A percentile compares a stretch with the other conserved stretches of the same genome.
phyloP scores from a whole-genome alignment of 2,113 vertebrate genomes.

The Peromyscus polionotus region DNA sequence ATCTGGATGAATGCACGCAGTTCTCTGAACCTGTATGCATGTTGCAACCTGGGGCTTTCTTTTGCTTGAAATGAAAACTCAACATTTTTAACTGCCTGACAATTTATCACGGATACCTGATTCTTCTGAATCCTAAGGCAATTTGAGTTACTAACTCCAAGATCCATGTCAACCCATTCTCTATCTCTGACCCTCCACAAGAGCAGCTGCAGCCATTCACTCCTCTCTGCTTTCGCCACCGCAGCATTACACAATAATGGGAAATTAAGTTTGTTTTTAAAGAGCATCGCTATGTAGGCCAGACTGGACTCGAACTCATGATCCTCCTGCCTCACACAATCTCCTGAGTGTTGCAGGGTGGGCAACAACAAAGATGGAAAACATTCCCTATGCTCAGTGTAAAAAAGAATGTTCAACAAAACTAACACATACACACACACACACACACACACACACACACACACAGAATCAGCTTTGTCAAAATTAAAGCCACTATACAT shows the following conservation, averaged over 20 bases:
- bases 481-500: slow-evolving; percentile 5
- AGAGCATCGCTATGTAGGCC: neutral
- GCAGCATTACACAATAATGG: neutral
- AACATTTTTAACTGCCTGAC: neutral
- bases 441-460: neutral
- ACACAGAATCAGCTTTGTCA: neutral
- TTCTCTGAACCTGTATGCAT: neutral
- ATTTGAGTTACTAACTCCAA: neutral
- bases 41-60: neutral
- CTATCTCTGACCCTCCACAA: neutral
- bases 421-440: neutral
- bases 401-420: slow-evolving; percentile 47
- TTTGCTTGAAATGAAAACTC: neutral
- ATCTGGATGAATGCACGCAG: too few species aligned
- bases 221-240: neutral
- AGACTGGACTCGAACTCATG: neutral
- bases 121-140: neutral
- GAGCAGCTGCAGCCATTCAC: neutral
- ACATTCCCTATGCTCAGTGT: neutral
- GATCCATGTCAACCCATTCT: neutral
- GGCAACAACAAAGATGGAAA: slow-evolving; percentile 17
- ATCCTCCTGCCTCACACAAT: neutral
- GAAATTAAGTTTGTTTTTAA: neutral
- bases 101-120: neutral
- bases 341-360: neutral